These are phyloP conservation scores for Australoheros scitulus DNA, from an alignment of 2,113 vertebrate species.

Conservation along the genomic window DNA sequence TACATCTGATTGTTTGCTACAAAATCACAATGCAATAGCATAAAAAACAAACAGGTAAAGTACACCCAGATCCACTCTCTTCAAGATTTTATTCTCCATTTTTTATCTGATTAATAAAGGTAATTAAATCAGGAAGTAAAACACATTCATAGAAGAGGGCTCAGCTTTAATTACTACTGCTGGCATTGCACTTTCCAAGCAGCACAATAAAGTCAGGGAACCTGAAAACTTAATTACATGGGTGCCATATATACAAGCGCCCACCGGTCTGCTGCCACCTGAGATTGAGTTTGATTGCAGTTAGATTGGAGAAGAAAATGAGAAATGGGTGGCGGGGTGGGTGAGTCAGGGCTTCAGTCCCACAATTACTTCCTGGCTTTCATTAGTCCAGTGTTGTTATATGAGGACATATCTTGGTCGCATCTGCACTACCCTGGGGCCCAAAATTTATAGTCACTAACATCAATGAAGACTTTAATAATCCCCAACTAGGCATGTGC, in stretches of 20 bases:
- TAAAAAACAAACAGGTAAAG: slow-evolving; percentile 66
- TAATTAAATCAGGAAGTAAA: slow-evolving; percentile 79
- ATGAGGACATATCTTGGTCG: slow-evolving; percentile 36
- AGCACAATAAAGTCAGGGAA: slow-evolving; percentile 73
- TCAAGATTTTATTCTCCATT: slow-evolving; percentile 14
- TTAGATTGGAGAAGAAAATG: slow-evolving; percentile 69
- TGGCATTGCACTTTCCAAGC: slow-evolving; percentile 60
- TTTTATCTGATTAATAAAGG: slow-evolving; percentile 76
- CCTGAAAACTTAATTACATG: slow-evolving; percentile 80
- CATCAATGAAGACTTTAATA: neutral
- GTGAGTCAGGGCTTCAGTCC: slow-evolving; percentile 26
- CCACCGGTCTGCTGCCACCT: slow-evolving; percentile 60
- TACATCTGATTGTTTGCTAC: slow-evolving; percentile 48
- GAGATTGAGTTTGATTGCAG: slow-evolving; percentile 74
- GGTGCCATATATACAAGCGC: slow-evolving; percentile 70
- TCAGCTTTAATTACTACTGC: slow-evolving; percentile 77
- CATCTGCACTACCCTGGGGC: slow-evolving; percentile 8
- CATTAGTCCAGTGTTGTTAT: slow-evolving; percentile 63
- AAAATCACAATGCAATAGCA: slow-evolving; percentile 64
- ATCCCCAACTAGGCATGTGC: neutral
- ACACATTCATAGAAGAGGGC: slow-evolving; percentile 61
- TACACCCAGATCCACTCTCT: slow-evolving; percentile 26
- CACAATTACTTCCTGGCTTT: slow-evolving; percentile 65
- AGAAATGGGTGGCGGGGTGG: slow-evolving; percentile 49
- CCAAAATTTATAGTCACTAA: slow-evolving; percentile 23